Percentiles rank a stretch among this genome's conserved stretches.
Conservation (phyloP, 2,888 invertebrate genomes). For the Tetropium fuscum region DNA sequence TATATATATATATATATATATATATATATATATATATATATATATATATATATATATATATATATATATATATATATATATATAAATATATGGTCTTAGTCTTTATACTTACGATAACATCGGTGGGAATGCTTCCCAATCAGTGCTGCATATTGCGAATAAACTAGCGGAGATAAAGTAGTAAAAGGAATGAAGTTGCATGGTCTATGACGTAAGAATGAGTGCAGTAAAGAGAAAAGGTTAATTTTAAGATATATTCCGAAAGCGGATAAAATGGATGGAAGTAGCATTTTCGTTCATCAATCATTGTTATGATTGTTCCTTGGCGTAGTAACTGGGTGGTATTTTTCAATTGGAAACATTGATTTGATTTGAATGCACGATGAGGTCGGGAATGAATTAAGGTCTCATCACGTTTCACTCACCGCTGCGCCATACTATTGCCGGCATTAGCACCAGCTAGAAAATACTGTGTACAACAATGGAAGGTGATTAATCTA, state of each 20-base stretch:
- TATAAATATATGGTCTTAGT: too few relatives aligned
- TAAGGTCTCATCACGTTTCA: conserved; percentile 14
- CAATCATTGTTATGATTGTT: conserved; percentile 26
- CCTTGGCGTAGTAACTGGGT: conserved; percentile 18
- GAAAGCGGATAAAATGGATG: conserved; percentile 18
- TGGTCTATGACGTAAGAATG: conserved; percentile 3
- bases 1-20: too few relatives aligned
- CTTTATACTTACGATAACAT: too few relatives aligned
- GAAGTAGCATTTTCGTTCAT: conserved; percentile 21
- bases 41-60: too few relatives aligned
- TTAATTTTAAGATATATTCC: conserved; percentile 23
- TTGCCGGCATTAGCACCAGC: conserved; percentile 1
- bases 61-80: too few relatives aligned
- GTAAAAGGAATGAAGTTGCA: conserved; percentile 20
- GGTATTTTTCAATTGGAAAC: conserved; percentile 21
- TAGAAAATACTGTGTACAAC: conserved; percentile 33
- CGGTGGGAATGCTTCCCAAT: too few relatives aligned
- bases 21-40: too few relatives aligned
- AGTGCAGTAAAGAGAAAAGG: conserved; percentile 18
- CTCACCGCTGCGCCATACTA: neutral
- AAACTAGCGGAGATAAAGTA: neutral
- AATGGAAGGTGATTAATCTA: conserved; percentile 41
- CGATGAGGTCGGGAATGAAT: conserved; percentile 17
- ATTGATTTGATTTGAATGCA: conserved; percentile 23
- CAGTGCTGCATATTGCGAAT: neutral